Conservation (phyloP, 2,113 vertebrate genomes). For the Chaenogobius annularis region DNA sequence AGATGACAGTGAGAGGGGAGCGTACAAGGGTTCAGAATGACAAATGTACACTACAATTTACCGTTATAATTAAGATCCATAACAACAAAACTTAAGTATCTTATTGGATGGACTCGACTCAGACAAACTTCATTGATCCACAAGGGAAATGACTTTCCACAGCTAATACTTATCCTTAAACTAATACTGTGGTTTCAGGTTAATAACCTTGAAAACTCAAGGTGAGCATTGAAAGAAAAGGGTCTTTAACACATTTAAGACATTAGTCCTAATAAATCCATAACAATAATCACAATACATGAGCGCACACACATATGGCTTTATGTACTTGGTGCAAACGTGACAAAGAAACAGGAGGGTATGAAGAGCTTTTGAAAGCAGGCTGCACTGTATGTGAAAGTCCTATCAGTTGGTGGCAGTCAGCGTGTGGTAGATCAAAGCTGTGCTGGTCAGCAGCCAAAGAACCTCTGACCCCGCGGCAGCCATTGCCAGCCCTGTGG, state of each 20-base stretch:
- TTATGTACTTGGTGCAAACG: neutral
- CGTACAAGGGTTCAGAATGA: neutral
- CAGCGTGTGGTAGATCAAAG: conserved; percentile 49
- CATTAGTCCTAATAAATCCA: neutral
- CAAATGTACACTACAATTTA: conserved; percentile 2
- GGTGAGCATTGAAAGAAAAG: no score
- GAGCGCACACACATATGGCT: neutral
- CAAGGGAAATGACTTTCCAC: no score
- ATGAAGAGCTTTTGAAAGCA: conserved; percentile 12
- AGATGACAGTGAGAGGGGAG: conserved; percentile 58
- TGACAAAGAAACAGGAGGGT: conserved; percentile 14
- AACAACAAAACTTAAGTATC: neutral
- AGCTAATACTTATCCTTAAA: neutral
- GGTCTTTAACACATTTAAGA: neutral
- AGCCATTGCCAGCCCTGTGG: conserved; percentile 49
- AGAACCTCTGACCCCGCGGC: conserved; percentile 62
- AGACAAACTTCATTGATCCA: no score
- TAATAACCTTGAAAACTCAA: neutral
- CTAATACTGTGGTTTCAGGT: neutral
- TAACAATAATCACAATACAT: no score
- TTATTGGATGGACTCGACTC: neutral
- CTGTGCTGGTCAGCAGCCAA: conserved; percentile 59
- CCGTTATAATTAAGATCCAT: neutral
- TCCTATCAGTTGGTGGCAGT: conserved; percentile 55
- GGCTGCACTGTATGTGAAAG: conserved; percentile 15